Conservation (phyloP, 1,140 invertebrate genomes). For the Potamilus streckersoni region DNA sequence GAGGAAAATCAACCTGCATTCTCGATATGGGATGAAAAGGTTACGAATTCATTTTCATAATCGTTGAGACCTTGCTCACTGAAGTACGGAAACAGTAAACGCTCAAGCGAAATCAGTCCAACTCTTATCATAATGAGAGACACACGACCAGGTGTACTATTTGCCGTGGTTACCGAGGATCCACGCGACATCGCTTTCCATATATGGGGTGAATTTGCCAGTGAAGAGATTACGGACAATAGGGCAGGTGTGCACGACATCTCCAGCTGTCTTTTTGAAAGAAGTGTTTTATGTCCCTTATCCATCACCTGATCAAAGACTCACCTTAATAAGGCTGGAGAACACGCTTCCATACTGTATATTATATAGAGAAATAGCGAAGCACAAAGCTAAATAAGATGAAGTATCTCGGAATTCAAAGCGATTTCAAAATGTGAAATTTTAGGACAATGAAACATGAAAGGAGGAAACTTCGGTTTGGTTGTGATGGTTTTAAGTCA, state of each 20-base stretch:
- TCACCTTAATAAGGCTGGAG: not conserved
- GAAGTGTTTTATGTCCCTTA: constrained; percentile 26
- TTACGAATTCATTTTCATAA: too few species aligned
- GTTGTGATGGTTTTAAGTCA: too few species aligned
- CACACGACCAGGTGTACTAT: constrained; percentile 31
- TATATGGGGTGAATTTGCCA: constrained; percentile 33
- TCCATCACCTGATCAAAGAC: constrained; percentile 18
- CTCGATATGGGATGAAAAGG: too few species aligned
- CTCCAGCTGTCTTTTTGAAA: constrained; percentile 32
- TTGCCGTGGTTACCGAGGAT: constrained; percentile 26
- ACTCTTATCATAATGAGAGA: not conserved
- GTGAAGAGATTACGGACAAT: constrained; percentile 24
- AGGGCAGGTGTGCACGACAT: constrained; percentile 20
- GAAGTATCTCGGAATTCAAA: not conserved
- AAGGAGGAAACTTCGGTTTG: too few species aligned
- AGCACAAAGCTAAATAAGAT: not conserved
- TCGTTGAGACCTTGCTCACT: too few species aligned
- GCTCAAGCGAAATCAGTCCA: too few species aligned
- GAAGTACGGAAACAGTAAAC: too few species aligned
- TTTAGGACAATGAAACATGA: not conserved
- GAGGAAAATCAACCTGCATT: too few species aligned
- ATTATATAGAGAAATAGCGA: not conserved
- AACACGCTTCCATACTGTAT: not conserved
- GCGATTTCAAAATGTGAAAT: not conserved
- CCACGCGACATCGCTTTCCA: constrained; percentile 29